Evolutionary conservation across 2,113 vertebrate species (phyloP).

Genomic region (Urocynchramus pylzowi): DNA sequence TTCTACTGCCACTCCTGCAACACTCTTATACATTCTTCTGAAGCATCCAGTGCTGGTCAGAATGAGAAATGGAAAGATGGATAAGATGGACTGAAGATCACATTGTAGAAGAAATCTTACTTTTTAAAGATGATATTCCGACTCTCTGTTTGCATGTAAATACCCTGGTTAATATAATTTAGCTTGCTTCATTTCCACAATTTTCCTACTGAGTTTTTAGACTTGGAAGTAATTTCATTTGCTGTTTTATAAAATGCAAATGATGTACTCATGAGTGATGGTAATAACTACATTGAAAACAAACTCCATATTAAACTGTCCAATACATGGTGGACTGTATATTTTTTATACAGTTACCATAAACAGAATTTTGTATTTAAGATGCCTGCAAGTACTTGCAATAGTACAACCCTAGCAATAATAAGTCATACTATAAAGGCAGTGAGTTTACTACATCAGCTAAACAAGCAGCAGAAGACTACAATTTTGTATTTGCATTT

Average conservation of each 20-base stretch:
- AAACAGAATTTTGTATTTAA: constrained; percentile 31
- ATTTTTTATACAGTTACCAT: neutral
- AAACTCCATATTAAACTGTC: neutral
- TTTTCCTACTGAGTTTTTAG: neutral
- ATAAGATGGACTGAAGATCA: neutral
- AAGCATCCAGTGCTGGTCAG: neutral
- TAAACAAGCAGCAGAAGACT: neutral
- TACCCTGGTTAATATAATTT: neutral
- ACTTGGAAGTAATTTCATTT: neutral
- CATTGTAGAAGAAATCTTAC: neutral
- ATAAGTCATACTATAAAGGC: neutral
- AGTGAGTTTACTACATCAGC: neutral
- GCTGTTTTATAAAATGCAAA: constrained; percentile 16
- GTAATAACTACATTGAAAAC: neutral
- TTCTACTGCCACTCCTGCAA: neutral
- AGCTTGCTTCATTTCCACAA: neutral
- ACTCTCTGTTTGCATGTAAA: neutral
- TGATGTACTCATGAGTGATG: constrained; percentile 13
- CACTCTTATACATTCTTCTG: neutral
- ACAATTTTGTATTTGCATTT: neutral
- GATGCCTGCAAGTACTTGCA: neutral
- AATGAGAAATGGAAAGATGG: neutral
- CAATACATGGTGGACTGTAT: neutral
- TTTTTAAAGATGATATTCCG: neutral
- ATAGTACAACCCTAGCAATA: neutral